Percentiles rank a stretch among this genome's conserved stretches.
phyloP scores from a whole-genome alignment of 2,888 invertebrate genomes.

The Rhagium mordax region DNA sequence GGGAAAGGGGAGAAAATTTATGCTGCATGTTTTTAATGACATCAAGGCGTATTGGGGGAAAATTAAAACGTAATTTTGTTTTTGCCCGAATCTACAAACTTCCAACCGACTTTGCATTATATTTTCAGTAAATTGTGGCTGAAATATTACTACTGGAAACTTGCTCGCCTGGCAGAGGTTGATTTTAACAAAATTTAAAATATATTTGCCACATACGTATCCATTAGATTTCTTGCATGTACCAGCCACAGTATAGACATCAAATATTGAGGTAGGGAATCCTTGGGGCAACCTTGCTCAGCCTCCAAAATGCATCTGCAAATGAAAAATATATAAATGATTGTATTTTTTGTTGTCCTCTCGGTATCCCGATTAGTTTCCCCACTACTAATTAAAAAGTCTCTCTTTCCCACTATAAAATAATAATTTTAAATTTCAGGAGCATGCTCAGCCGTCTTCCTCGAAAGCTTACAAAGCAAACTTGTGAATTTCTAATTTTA shows the following conservation, averaged over 20 bases:
- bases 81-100: slow-evolving; percentile 53
- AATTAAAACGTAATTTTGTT: slow-evolving; percentile 62
- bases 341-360: no score
- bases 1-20: slow-evolving; percentile 43
- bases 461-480: slow-evolving; percentile 58
- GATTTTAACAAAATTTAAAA: neutral
- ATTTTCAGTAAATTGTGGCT: slow-evolving; percentile 50
- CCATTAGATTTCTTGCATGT: no score
- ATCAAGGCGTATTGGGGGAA: slow-evolving; percentile 58
- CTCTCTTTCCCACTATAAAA: neutral
- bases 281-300: no score
- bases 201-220: no score
- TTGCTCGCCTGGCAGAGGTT: neutral
- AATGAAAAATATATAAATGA: no score
- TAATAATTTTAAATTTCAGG: slow-evolving; percentile 9
- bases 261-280: no score
- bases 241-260: no score
- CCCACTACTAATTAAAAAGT: neutral
- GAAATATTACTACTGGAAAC: slow-evolving; percentile 43
- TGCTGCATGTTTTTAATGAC: slow-evolving; percentile 55
- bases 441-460: slow-evolving; percentile 42
- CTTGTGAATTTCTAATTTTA: slow-evolving; percentile 68
- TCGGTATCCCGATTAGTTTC: neutral
- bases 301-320: no score
- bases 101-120: slow-evolving; percentile 47